Evolutionary conservation across 1,140 invertebrate genomes (phyloP).

Genomic region (Teleopsis dalmanni): DNA sequence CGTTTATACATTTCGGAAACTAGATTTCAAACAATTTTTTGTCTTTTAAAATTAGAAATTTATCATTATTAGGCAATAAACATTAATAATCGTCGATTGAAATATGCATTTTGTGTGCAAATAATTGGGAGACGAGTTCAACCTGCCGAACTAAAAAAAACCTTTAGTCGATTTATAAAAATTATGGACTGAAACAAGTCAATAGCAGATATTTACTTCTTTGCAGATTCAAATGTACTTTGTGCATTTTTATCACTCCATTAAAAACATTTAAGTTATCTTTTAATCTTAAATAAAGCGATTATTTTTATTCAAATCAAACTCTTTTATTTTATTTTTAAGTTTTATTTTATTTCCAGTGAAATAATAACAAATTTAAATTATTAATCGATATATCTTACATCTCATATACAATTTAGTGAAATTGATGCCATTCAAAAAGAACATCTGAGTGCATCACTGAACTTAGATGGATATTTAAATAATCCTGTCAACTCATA

Average conservation of each 20-base stretch:
- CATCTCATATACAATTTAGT: slow-evolving; percentile 47
- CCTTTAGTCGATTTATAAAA: too few relatives aligned
- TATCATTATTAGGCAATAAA: too few relatives aligned
- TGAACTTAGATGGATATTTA: slow-evolving; percentile 73
- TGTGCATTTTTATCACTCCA: neutral
- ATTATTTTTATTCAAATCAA: neutral
- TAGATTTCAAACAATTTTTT: too few relatives aligned
- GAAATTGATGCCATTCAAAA: slow-evolving; percentile 57
- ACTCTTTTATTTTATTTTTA: neutral
- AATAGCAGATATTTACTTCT: too few relatives aligned
- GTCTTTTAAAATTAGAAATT: too few relatives aligned
- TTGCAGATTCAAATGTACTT: neutral
- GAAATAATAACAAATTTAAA: neutral
- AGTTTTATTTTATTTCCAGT: neutral
- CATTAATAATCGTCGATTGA: too few relatives aligned
- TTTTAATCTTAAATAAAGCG: neutral
- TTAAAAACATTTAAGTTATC: neutral
- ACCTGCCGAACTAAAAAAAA: too few relatives aligned
- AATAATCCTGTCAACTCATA: slow-evolving; percentile 96
- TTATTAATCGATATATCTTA: neutral
- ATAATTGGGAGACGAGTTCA: too few relatives aligned
- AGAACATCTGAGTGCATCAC: slow-evolving; percentile 68
- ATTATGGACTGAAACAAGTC: too few relatives aligned
- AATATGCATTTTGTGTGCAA: too few relatives aligned
- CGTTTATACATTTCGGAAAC: too few relatives aligned